These are phyloP conservation scores for Bembecia ichneumoniformis DNA, from an alignment of 2,888 invertebrate genomes.

Conservation along the genomic window DNA sequence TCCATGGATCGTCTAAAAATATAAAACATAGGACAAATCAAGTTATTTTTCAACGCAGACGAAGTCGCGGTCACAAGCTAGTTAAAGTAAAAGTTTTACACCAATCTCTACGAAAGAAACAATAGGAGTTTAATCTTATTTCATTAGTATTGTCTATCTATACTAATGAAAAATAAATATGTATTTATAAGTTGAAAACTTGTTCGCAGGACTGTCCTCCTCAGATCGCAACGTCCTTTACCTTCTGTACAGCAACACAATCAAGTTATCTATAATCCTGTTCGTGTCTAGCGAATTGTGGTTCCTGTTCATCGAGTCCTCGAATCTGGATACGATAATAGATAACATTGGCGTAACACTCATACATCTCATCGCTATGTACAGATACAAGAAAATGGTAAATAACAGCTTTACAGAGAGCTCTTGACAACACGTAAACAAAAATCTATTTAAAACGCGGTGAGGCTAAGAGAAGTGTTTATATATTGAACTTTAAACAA, in stretches of 20 bases:
- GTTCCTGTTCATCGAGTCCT: conserved; percentile 26
- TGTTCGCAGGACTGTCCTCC: not conserved
- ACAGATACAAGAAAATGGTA: conserved; percentile 47
- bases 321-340: conserved; percentile 33
- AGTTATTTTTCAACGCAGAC: no score
- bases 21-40: no score
- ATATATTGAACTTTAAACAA: no score
- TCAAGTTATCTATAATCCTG: conserved; percentile 28
- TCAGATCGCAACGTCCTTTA: conserved; percentile 27
- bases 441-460: not conserved
- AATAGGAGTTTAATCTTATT: no score
- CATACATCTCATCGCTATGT: conserved; percentile 39
- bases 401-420: conserved; percentile 9
- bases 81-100: no score
- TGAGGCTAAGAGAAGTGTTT: no score
- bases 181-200: not conserved
- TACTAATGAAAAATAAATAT: no score
- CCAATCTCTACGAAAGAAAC: no score
- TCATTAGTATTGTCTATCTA: no score
- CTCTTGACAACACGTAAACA: not conserved
- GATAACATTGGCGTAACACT: conserved; percentile 32
- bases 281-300: conserved; percentile 38
- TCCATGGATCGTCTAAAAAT: no score
- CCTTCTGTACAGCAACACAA: conserved; percentile 28
- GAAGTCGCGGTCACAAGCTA: no score